Conservation (phyloP, 2,797 vertebrate genomes). For the Labeo calbasu region DNA sequence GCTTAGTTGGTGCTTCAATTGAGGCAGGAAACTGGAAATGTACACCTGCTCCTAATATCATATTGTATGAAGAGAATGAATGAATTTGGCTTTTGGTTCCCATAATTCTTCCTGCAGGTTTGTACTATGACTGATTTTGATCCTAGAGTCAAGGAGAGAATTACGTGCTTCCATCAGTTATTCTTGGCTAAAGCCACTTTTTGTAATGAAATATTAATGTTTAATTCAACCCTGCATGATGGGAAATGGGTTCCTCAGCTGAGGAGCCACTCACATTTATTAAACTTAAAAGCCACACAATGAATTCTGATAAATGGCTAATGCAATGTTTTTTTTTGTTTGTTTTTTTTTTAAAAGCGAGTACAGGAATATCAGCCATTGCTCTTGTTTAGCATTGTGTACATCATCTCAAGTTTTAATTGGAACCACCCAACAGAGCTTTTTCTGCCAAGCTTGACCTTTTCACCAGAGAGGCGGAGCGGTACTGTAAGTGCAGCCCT, state of each 20-base stretch:
- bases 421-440: constrained; percentile 21
- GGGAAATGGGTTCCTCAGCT: not conserved
- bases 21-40: not conserved
- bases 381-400: not conserved
- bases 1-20: not conserved
- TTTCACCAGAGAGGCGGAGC: constrained; percentile 22
- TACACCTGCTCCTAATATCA: not conserved
- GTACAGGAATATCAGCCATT: not conserved
- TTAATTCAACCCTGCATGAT: constrained; percentile 4
- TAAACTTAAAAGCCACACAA: not conserved
- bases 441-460: constrained; percentile 8
- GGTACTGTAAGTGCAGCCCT: constrained; percentile 22
- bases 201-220: constrained; percentile 34
- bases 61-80: not conserved
- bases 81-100: constrained; percentile 9
- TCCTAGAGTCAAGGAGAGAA: constrained; percentile 29
- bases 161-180: not conserved
- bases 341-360: not conserved
- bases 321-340: not conserved
- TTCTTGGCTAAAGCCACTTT: not conserved
- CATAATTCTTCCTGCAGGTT: constrained; percentile 36
- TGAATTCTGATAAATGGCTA: not conserved
- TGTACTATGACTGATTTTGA: constrained; percentile 15
- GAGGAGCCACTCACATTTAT: not conserved
- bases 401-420: constrained; percentile 29